Evolutionary conservation across 2,113 vertebrate species (phyloP).

Genomic region (Ramphastos sulfuratus): DNA sequence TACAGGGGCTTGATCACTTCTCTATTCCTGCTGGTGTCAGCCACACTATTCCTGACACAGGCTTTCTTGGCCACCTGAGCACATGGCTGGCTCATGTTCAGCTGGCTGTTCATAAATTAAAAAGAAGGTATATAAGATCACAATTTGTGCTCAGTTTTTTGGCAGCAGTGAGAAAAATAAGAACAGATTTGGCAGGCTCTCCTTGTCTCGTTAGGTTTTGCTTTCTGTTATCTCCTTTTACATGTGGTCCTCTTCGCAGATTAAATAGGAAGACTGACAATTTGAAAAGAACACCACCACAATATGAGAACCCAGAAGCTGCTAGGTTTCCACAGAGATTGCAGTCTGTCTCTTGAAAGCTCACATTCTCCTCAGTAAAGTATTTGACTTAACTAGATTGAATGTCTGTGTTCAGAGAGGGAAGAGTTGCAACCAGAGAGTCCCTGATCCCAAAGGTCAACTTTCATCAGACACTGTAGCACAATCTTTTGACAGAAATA

Average conservation of each 20-base stretch:
- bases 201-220: neutral
- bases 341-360: neutral
- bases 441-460: neutral
- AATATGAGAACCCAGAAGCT: no score
- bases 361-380: neutral
- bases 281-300: neutral
- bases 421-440: neutral
- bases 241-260: neutral
- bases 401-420: neutral
- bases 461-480: neutral
- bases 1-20: no score
- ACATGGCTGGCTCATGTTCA: no score
- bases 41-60: no score
- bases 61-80: no score
- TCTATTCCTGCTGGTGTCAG: no score
- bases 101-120: neutral
- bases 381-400: neutral
- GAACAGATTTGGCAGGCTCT: neutral
- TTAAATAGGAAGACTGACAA: neutral
- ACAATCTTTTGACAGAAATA: neutral
- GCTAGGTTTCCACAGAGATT: neutral
- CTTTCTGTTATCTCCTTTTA: neutral
- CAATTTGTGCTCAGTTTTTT: neutral
- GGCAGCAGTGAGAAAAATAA: neutral
- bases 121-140: neutral